These are phyloP conservation scores for Dasypogon diadema DNA, from an alignment of 2,888 invertebrate species.

Conservation along the genomic window DNA sequence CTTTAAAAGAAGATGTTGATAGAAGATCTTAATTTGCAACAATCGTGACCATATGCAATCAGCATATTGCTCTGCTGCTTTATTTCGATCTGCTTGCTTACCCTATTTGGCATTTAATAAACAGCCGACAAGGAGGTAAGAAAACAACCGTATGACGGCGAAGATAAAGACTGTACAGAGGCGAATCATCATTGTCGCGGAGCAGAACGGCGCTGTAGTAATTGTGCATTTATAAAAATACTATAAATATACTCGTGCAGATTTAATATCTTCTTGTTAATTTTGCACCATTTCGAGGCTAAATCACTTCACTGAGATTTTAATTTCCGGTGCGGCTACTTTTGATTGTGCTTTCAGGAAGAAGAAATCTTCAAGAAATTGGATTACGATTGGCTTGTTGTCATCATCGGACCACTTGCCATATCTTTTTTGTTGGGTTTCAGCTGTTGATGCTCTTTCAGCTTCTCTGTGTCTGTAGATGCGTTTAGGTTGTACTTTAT, in stretches of 20 bases:
- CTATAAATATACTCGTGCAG: slow-evolving; percentile 23
- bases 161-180: not conserved
- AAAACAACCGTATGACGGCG: not conserved
- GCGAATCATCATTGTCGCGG: not conserved
- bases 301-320: slow-evolving; percentile 6
- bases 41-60: too few relatives aligned
- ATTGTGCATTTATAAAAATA: not conserved
- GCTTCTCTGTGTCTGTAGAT: too few relatives aligned
- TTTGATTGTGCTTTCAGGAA: too few relatives aligned
- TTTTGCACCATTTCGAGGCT: slow-evolving; percentile 4
- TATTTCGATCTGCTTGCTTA: slow-evolving; percentile 9
- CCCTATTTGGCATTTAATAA: slow-evolving; percentile 31
- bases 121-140: slow-evolving; percentile 4
- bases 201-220: too few relatives aligned
- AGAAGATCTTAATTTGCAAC: too few relatives aligned
- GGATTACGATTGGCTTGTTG: too few relatives aligned
- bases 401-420: too few relatives aligned
- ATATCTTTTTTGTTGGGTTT: too few relatives aligned
- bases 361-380: too few relatives aligned
- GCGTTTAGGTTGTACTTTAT: not conserved
- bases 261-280: not conserved
- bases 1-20: too few relatives aligned
- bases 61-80: not conserved
- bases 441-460: too few relatives aligned
- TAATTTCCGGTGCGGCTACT: slow-evolving; percentile 8